Percentiles rank a stretch among this genome's conserved stretches.
Conservation (phyloP, 2,113 vertebrate genomes). For the Emydocephalus ijimae region DNA sequence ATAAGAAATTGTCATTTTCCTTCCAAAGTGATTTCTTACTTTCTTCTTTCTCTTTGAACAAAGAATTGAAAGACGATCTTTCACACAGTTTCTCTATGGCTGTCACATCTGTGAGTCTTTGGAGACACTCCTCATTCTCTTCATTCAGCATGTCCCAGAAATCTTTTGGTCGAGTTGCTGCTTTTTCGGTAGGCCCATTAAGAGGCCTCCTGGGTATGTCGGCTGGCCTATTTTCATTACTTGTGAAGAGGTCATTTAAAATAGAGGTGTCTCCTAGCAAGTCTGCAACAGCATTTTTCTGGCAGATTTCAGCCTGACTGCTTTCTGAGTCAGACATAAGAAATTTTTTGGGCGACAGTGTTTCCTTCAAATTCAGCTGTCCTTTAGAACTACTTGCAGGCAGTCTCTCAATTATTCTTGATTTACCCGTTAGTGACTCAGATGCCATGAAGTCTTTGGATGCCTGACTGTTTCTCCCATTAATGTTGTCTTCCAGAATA, state of each 20-base stretch:
- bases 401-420: conserved; percentile 41
- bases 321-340: conserved; percentile 47
- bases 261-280: conserved; percentile 92
- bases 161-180: conserved; percentile 78
- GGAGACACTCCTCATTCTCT: conserved; percentile 83
- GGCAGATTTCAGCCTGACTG: conserved; percentile 40
- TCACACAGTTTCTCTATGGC: conserved; percentile 83
- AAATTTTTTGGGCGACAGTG: conserved; percentile 37
- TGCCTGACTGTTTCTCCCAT: conserved; percentile 40
- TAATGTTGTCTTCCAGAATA: conserved; percentile 27
- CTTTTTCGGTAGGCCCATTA: conserved; percentile 54
- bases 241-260: conserved; percentile 83
- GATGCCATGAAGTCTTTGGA: conserved; percentile 38
- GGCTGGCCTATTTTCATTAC: conserved; percentile 51
- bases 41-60: conserved; percentile 47
- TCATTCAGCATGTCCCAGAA: conserved; percentile 95
- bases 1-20: conserved; percentile 90
- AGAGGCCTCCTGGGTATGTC: conserved; percentile 36
- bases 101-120: conserved; percentile 81
- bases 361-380: conserved; percentile 32
- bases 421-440: conserved; percentile 42
- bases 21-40: conserved; percentile 81
- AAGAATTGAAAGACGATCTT: conserved; percentile 48
- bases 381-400: conserved; percentile 37
- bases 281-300: conserved; percentile 65